Conservation (phyloP, 2,888 invertebrate genomes). For the Atherix ibis region DNA sequence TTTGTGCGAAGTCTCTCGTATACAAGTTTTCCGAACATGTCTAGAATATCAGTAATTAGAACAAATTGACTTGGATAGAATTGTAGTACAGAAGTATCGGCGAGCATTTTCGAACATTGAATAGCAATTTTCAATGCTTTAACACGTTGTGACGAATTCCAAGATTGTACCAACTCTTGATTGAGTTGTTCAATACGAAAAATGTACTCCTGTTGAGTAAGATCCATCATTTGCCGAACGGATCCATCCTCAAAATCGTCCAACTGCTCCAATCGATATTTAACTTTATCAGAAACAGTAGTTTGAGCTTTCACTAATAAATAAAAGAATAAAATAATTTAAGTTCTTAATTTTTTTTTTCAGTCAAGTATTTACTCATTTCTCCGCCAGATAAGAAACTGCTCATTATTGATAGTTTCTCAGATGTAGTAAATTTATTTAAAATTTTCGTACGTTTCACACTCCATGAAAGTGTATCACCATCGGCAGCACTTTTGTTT, state of each 20-base stretch:
- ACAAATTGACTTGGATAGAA: constrained; percentile 99
- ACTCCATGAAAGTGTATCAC: constrained; percentile 55
- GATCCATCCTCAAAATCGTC: constrained; percentile 88
- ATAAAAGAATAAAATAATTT: no score
- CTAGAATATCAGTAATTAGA: constrained; percentile 86
- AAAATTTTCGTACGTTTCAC: constrained; percentile 60
- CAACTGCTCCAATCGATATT: constrained; percentile 78
- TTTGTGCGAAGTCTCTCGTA: constrained; percentile 69
- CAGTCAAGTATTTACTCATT: constrained; percentile 44
- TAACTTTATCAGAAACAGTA: constrained; percentile 71
- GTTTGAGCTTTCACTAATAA: constrained; percentile 66
- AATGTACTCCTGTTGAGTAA: constrained; percentile 87
- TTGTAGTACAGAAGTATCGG: constrained; percentile 75
- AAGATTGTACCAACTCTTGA: constrained; percentile 76
- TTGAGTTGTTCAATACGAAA: constrained; percentile 79
- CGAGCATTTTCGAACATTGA: constrained; percentile 86
- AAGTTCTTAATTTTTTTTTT: constrained; percentile 4
- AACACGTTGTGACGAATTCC: constrained; percentile 88
- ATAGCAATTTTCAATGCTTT: constrained; percentile 93
- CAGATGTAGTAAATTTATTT: constrained; percentile 81
- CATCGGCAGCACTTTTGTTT: constrained; percentile 21
- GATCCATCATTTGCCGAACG: constrained; percentile 70
- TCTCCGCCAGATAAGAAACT: constrained; percentile 73
- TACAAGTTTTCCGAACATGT: constrained; percentile 84
- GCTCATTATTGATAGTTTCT: constrained; percentile 79